Conservation (phyloP, 2,113 vertebrate genomes). For the Tenrec ecaudatus region DNA sequence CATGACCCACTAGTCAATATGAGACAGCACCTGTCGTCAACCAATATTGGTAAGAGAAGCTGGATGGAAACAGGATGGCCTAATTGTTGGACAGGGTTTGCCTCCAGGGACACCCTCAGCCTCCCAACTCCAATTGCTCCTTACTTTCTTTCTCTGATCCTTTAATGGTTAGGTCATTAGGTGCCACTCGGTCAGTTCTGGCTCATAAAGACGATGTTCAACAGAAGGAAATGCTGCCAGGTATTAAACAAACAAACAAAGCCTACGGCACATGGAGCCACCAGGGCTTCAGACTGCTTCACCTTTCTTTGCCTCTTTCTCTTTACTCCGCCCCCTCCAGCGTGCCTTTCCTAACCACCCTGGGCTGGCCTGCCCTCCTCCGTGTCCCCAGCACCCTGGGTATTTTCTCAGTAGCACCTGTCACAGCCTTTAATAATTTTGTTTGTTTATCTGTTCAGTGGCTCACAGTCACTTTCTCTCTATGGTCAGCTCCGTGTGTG, state of each 20-base stretch:
- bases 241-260: no score
- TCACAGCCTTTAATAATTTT: not conserved
- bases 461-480: not conserved
- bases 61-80: no score
- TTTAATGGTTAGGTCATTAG: no score
- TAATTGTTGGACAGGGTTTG: not conserved
- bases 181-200: no score
- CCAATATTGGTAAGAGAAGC: not conserved
- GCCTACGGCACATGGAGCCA: not conserved
- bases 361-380: no score
- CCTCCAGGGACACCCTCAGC: not conserved
- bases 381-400: no score
- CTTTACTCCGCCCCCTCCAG: not conserved
- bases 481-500: not conserved
- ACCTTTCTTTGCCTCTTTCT: not conserved
- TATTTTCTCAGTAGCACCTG: not conserved
- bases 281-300: not conserved
- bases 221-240: no score
- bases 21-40: not conserved
- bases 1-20: not conserved
- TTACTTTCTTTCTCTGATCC: no score
- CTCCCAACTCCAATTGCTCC: no score
- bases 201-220: no score
- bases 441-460: not conserved
- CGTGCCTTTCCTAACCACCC: not conserved